phyloP scores from a whole-genome alignment of 2,113 vertebrate species.

The Pyrgilauda ruficollis region DNA sequence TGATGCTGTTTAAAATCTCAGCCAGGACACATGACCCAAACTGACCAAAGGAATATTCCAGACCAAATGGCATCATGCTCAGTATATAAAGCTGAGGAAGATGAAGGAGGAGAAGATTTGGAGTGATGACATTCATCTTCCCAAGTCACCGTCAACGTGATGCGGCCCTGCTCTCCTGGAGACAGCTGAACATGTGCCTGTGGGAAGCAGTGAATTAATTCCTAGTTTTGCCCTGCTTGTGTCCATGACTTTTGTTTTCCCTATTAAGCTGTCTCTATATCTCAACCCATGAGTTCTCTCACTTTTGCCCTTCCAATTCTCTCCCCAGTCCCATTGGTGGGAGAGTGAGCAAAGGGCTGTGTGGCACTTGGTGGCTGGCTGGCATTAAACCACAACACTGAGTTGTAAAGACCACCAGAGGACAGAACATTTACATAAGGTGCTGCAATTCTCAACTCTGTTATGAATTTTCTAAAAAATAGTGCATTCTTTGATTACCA shows the following conservation, averaged over 20 bases:
- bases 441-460: neutral
- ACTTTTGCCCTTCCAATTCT: neutral
- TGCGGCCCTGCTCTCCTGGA: neutral
- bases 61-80: neutral
- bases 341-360: neutral
- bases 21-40: neutral
- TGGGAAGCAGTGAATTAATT: neutral
- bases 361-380: neutral
- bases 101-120: neutral
- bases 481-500: neutral
- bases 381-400: neutral
- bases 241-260: neutral
- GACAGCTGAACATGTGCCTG: neutral
- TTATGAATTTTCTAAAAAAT: neutral
- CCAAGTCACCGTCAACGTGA: accelerated
- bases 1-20: neutral
- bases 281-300: neutral
- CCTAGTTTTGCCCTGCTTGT: neutral
- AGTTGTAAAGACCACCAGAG: neutral
- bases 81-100: neutral
- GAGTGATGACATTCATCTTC: neutral
- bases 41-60: neutral
- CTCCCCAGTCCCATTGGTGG: neutral
- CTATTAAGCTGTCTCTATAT: neutral
- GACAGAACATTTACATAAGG: neutral